Evolutionary conservation across 2,888 invertebrate species (phyloP), one percentile per base, ranked within the genome.

Genomic region (Epistrophella euchroma): DNA sequence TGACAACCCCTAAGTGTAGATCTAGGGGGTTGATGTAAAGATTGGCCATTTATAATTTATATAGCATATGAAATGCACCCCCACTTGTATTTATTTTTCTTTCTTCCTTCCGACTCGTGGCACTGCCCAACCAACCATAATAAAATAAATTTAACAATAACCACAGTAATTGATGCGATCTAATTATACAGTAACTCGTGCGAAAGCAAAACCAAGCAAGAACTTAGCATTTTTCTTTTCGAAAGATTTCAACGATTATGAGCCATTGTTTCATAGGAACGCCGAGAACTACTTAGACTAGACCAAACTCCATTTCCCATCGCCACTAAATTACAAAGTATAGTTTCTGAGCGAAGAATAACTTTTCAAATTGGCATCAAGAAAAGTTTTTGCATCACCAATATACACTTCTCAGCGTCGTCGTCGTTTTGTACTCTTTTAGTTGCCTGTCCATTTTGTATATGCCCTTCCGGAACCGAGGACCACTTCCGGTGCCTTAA

Each of bases 401-500:
- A 22, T 52, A 55, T 66, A 32, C 13, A 37, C 15, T 6, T 19
- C 11, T 37, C 15, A 5, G 15, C 22, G 22, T 37, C 37, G 22
- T 60, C 22, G 22, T 37, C 37, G 22, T 60, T 58, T 40, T 37
- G 37, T 64, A 32, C 22, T 52, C 43, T 25, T 13, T 37, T 32
- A 17, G 9, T 17, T 17, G 47, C 11, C 60, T 22, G 15, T 32
- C 17, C 56, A 28, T 66, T 64, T 32, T 15, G 25, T 35, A 17
- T 25, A 35, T 28, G 28, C 28, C 11, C 43, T 47, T 0, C 40
- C 81, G 78, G 78, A 83, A 83, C 78, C 50, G 40, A 79, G 58
- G 19, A 60, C 58, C 50, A 71, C 79, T 84, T 84, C 84, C 78
- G 84, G 64, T 74, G 71, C 50, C 75, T 79, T 84, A 66, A 79